Evolutionary conservation across 2,113 vertebrate genomes (phyloP).

Genomic region (Lamprologus tigripictilis): DNA sequence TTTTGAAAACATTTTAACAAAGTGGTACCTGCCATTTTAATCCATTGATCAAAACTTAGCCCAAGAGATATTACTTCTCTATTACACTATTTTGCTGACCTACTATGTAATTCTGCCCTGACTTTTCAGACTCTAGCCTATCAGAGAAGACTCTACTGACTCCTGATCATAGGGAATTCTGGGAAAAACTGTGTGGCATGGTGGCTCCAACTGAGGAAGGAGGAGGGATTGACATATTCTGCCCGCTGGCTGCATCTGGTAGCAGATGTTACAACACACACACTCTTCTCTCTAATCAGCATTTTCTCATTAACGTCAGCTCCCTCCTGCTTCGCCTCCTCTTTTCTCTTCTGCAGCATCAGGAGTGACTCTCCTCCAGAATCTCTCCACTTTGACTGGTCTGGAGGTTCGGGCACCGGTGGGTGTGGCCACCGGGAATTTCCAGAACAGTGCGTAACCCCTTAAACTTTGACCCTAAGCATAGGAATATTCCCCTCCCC

Average conservation of each 20-base stretch:
- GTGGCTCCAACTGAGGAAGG: conserved; percentile 64
- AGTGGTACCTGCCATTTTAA: neutral
- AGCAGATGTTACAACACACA: neutral
- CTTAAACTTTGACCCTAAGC: neutral
- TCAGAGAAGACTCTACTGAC: conserved; percentile 65
- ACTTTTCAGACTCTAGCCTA: conserved; percentile 64
- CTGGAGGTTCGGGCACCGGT: conserved; percentile 66
- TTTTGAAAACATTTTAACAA: neutral
- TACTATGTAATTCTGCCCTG: neutral
- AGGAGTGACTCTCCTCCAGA: conserved; percentile 70
- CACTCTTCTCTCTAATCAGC: neutral
- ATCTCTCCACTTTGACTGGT: conserved; percentile 74
- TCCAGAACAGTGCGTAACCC: conserved; percentile 77
- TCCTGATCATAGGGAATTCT: conserved; percentile 76
- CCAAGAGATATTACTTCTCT: neutral
- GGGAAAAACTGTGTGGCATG: conserved; percentile 74
- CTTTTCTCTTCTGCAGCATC: conserved; percentile 48
- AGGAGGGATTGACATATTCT: conserved; percentile 78
- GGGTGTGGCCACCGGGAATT: conserved; percentile 77
- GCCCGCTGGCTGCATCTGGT: conserved; percentile 81
- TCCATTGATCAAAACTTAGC: neutral
- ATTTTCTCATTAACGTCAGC: neutral
- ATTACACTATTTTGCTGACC: neutral
- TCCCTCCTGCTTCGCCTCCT: neutral
- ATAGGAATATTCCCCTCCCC: neutral